Base-by-base conservation (phyloP, 2,797 vertebrate genomes). In the Myotis vivesi region DNA sequence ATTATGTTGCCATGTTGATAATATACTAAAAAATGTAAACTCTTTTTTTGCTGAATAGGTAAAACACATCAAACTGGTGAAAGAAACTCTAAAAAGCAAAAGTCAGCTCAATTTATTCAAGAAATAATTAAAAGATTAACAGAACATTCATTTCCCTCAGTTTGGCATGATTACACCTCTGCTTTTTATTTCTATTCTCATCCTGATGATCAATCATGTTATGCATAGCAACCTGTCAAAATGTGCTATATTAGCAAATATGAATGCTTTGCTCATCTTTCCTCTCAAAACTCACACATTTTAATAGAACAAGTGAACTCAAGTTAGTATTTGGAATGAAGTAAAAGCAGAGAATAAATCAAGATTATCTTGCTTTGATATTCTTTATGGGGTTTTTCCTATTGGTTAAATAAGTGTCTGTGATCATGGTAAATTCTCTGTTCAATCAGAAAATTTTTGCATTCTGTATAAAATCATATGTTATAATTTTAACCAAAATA, bases 401-500 rank as follows among this genome's bases (percentile, higher is more conserved):
- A 2, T 86, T 91, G 51, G n/a, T 72, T 82, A 49, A 86, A 83
- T 22, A 77, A 75, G 38, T 91, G 28, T 90, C 90, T 90, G 46
- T 88, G 68, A 96, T 94, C 69, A 86, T 68, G 9, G 28, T 82
- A 82, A 96, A 81, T 88, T 41, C 73, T 96, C 93, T 95, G 81
- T 92, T 96, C 51, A 95, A 73, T 95, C 81, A 92, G 46, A 94
- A 96, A 25, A n/a, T 77, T 68, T 59, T 46, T 55, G 3, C 71
- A 96, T 95, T 92, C 28, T 89, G 11, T 86, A 20, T 38, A 13
- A 30, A 93, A 55, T 0, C n/a, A 44, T 38, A 91, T 33, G 51
- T 91, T 44, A 12, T 20, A 57, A 59, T 85, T 92, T 84, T 92
- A 97, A 94, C 20, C 62, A 96, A 87, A 97, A 80, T 95, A 69